Evolutionary conservation across 2,113 vertebrate species (phyloP), one percentile per base, ranked within the genome.

Genomic region (Patagioenas fasciata): DNA sequence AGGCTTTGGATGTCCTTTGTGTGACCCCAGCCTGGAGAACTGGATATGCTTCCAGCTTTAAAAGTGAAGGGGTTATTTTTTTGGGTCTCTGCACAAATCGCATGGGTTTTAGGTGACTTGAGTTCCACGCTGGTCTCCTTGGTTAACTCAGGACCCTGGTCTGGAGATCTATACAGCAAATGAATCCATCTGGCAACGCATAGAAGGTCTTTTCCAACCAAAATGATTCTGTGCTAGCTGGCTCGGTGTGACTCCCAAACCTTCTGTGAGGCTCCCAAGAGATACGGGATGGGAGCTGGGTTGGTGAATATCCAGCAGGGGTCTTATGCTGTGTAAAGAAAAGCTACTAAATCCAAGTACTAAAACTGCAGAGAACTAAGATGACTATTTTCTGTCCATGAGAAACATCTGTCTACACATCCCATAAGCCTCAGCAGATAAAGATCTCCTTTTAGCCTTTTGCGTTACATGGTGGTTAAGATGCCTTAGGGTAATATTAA

Each of bases 251-350:
- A 18, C 57, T 67, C 75, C 54, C 42, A 48, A 34, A 19, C 32
- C 32, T 47, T 38, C 32, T 14, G 0, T 7, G 9, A 29, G 17
- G 11, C 69, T 77, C 69, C 54, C 20, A 10, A 13, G 56, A 5
- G 57, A 56, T 8, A 7, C 0, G 31, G 31, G 16, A 0, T 1
- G 9, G 44, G 20, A 47, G 5, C 6, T 2, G 10, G 47, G 51
- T 5, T 10, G 19, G 10, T 5, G 24, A 11, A 2, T 0, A 2
- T 31, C 72, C 67, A 32, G 5, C 29, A 15, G 42, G n/a, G 24
- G 4, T 54, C 15, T 38, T 34, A 25, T 21, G 40, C 19, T 3
- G 53, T 5, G 13, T 19, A 25, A 11, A 56, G 44, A 64, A 60
- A 56, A 6, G 13, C 7, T 84, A n/a, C 67, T 25, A 44, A 75